Evolutionary conservation across 2,888 invertebrate species (phyloP).

Genomic region (Phortica okadai): DNA sequence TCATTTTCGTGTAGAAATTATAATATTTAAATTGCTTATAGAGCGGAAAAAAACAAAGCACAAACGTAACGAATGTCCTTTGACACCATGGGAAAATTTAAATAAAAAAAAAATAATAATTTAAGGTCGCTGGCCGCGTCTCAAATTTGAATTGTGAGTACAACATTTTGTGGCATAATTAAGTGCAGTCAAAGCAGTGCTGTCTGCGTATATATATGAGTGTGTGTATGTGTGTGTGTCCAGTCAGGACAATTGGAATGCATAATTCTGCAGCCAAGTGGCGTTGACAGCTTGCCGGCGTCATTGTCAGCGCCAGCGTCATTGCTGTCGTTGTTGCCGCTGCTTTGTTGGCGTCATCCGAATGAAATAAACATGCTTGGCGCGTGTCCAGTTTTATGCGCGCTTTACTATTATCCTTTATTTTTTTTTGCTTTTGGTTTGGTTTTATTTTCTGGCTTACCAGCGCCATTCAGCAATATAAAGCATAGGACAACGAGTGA

Average conservation of each 20-base stretch:
- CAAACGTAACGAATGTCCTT: background rate
- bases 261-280: constrained; percentile 12
- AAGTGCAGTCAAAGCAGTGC: constrained; percentile 52
- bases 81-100: background rate
- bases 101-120: background rate
- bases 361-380: constrained; percentile 55
- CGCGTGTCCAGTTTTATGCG: constrained; percentile 55
- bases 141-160: constrained; percentile 55
- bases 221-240: background rate
- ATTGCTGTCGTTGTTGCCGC: background rate
- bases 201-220: constrained; percentile 37
- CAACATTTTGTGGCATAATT: constrained; percentile 58
- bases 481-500: constrained; percentile 22
- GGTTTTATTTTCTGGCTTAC: background rate
- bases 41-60: background rate
- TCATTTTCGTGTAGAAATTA: too few species aligned
- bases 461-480: constrained; percentile 29
- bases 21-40: background rate
- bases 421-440: constrained; percentile 36
- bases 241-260: constrained; percentile 5
- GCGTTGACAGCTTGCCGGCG: constrained; percentile 27
- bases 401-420: constrained; percentile 40
- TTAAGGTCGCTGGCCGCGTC: constrained; percentile 16
- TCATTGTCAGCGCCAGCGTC: background rate
- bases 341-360: constrained; percentile 37